Evolutionary conservation across 2,888 invertebrate genomes (phyloP).

Genomic region (Callinectes sapidus): DNA sequence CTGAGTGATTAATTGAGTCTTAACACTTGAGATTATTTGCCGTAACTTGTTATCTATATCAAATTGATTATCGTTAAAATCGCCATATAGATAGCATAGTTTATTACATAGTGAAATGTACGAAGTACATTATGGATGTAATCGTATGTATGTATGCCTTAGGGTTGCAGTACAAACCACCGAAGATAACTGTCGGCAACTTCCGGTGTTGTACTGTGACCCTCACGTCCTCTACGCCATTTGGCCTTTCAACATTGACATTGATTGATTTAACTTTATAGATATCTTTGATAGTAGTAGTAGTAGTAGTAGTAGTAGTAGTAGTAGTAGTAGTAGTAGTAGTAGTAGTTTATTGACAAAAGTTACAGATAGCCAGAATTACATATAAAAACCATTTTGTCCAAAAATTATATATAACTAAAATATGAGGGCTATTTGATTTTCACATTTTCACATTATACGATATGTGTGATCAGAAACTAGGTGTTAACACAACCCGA

Average conservation of each 20-base stretch:
- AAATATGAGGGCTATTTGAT: no score
- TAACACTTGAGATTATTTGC: neutral
- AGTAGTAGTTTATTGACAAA: no score
- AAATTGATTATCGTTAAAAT: conserved; percentile 24
- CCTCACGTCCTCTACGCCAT: neutral
- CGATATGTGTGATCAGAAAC: no score
- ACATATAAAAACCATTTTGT: no score
- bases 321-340: no score
- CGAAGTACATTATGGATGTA: neutral
- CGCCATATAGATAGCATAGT: neutral
- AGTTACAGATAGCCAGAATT: no score
- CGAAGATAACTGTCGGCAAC: neutral
- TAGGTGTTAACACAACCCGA: no score
- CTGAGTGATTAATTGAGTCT: neutral
- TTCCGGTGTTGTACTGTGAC: neutral
- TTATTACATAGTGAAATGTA: neutral
- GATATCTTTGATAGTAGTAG: neutral
- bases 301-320: no score
- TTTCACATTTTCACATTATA: no score
- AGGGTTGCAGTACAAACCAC: neutral
- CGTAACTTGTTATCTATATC: neutral
- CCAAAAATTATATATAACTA: no score
- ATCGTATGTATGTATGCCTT: neutral
- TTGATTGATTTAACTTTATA: neutral
- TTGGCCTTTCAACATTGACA: neutral